Percentiles rank a stretch among this genome's conserved stretches.
Conservation (phyloP, 2,888 invertebrate genomes). For the Epinotia brunnichana region DNA sequence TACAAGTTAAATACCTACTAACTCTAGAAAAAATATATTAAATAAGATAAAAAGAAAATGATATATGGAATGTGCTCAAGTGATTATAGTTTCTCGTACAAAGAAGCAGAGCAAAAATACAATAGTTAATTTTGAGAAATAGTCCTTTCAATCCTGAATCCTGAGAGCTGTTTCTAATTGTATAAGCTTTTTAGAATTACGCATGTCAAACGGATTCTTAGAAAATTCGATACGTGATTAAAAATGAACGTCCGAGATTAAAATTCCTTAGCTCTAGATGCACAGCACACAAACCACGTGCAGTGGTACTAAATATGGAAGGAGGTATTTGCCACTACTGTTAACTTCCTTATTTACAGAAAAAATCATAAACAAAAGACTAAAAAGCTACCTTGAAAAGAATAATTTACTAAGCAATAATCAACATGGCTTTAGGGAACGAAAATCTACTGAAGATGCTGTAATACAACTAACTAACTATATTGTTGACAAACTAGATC, state of each 20-base stretch:
- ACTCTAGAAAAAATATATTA: not conserved
- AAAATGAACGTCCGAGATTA: constrained; percentile 70
- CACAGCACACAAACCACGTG: constrained; percentile 14
- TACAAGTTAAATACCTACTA: not conserved
- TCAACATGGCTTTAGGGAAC: no score
- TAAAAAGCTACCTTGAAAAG: no score
- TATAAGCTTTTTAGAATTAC: constrained; percentile 19
- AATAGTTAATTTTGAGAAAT: not conserved
- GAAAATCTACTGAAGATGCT: no score
- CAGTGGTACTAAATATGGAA: constrained; percentile 14
- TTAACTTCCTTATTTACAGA: no score
- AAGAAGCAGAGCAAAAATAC: not conserved
- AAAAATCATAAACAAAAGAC: no score
- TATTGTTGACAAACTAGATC: no score
- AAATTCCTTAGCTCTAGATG: constrained; percentile 59
- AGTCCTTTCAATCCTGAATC: constrained; percentile 2
- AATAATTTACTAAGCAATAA: no score
- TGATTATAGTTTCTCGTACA: not conserved
- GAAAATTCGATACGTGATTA: constrained; percentile 61
- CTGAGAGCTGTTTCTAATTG: constrained; percentile 6
- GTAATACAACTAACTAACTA: no score
- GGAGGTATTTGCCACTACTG: no score
- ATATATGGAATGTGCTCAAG: not conserved
- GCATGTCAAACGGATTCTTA: constrained; percentile 56
- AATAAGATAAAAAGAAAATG: not conserved